Evolutionary conservation across 1,140 invertebrate genomes (phyloP), one percentile per base, ranked within the genome.

Genomic region (Temnothorax nylanderi): DNA sequence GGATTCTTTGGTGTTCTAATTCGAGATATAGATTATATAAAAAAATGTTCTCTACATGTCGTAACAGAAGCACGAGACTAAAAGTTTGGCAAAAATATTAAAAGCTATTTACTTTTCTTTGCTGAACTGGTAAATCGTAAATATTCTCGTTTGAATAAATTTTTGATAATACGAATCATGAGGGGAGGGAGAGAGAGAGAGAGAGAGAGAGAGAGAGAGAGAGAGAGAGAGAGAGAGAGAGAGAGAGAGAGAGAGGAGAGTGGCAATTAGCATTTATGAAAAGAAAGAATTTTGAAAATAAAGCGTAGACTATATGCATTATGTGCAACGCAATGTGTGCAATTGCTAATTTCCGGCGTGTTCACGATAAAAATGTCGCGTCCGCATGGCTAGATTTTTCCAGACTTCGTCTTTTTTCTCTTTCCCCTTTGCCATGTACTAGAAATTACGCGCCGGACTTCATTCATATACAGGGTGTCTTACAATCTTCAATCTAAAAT

Each of bases 321-420:
- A 37, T 65, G 34, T 44, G 41, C 41, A 26, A 47, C 5, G 47
- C n/a, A 71, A 74, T 32, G 49, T 56, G 58, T 51, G 34, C 13
- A 64, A 65, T n/a, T 37, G 49, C 82, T 87, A 87, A 85, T 84
- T 85, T 84, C 49, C 47, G 10, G 60, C 32, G 32, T 67, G 21
- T 6, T 34, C 16, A 34, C 47, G 51, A 71, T 51, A 87, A 81
- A 87, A 76, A 21, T 44, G 16, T 47, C 76, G 34, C 49, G 16
- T 47, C 62, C 44, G 41, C 54, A 81, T 72, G 78, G 32, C n/a
- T 78, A 51, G 58, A 82, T 86, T 86, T 81, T 88, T 75, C 62
- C 49, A 71, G 77, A 88, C 65, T 49, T 54, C 8, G 49, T 47
- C 56, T 67, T 37, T 75, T 87, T 62, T 47, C 21, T 58, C 32